Conservation (phyloP, 2,888 invertebrate species). For the Boloria selene region DNA sequence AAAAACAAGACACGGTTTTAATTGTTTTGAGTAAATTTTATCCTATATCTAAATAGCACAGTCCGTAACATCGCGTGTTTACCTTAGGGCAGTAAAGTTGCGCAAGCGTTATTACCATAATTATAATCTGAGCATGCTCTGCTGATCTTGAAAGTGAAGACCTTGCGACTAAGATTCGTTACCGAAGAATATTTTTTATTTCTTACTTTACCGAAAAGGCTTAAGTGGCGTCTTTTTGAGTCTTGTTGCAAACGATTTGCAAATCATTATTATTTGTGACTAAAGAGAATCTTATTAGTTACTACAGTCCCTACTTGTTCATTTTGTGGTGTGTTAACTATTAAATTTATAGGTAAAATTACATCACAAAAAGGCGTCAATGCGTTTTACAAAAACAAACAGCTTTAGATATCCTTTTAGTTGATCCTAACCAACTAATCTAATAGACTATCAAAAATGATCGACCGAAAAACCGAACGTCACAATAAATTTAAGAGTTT, state of each 20-base stretch:
- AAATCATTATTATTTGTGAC: too few species aligned
- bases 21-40: conserved; percentile 22
- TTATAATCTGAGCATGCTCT: conserved; percentile 72
- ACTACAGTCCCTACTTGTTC: too few species aligned
- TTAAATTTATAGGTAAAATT: too few species aligned
- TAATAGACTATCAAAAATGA: not conserved
- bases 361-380: too few species aligned
- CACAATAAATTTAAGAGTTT: conserved; percentile 24
- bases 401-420: too few species aligned
- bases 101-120: conserved; percentile 75
- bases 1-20: conserved; percentile 19
- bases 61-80: conserved; percentile 57
- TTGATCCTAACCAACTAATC: not conserved
- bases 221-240: not conserved
- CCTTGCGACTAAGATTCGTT: conserved; percentile 68
- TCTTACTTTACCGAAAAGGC: not conserved
- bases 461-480: conserved; percentile 1
- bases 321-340: too few species aligned
- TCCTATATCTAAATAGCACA: conserved; percentile 23
- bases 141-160: conserved; percentile 82
- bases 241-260: not conserved
- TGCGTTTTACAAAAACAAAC: too few species aligned
- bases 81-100: conserved; percentile 54
- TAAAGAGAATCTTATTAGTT: too few species aligned
- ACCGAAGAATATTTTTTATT: conserved; percentile 50